Evolutionary conservation across 2,113 vertebrate genomes (phyloP).

Genomic region (Crotalus viridis): DNA sequence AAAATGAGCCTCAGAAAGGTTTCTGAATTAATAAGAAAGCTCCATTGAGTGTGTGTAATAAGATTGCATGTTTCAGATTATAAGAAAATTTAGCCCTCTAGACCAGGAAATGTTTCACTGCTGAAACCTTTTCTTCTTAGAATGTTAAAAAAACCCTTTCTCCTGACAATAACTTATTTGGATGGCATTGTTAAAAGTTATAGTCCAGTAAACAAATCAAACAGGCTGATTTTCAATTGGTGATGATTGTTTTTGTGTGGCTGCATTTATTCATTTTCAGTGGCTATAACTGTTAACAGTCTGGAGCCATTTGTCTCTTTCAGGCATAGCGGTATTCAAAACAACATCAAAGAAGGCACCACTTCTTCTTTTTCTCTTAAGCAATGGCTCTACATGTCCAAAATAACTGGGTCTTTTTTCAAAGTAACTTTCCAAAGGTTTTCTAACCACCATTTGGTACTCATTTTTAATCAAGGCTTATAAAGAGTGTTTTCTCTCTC

Average conservation of each 20-base stretch:
- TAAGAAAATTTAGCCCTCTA: neutral
- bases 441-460: neutral
- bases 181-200: neutral
- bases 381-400: neutral
- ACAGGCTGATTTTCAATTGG: neutral
- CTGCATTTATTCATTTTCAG: neutral
- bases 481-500: neutral
- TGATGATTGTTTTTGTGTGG: neutral
- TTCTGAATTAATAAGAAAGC: neutral
- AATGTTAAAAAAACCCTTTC: neutral
- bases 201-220: neutral
- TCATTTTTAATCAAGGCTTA: neutral
- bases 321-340: neutral
- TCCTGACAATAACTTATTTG: neutral
- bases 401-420: neutral
- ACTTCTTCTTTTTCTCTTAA: neutral
- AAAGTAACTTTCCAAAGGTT: neutral
- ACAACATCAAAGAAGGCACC: neutral
- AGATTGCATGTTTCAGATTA: neutral
- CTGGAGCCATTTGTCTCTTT: neutral
- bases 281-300: neutral
- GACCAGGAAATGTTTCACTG: neutral
- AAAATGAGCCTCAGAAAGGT: neutral
- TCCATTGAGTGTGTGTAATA: neutral
- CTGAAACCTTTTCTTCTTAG: neutral